phyloP scores from a whole-genome alignment of 2,797 vertebrate genomes.

The Phalloptychus januarius region DNA sequence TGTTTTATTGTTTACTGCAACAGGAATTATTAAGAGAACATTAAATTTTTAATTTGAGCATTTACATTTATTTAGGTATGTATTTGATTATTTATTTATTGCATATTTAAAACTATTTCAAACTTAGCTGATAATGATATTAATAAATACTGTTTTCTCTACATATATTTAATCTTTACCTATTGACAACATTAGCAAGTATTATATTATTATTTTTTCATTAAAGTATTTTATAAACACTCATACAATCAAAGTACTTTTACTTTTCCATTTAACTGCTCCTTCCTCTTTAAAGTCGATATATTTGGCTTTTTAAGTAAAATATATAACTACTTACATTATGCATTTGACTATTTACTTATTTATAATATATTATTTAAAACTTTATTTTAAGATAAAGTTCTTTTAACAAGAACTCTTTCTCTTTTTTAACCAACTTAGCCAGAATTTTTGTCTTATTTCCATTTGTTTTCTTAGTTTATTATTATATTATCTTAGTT shows the following conservation, averaged over 20 bases:
- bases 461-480: not conserved
- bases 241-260: not conserved
- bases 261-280: too few species aligned
- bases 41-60: not conserved
- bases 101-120: not conserved
- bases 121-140: not conserved
- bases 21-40: too few species aligned
- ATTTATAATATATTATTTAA: not conserved
- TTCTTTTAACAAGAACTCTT: not conserved
- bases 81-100: not conserved
- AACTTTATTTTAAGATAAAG: not conserved
- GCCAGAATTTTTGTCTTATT: not conserved
- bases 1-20: too few species aligned
- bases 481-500: not conserved
- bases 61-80: not conserved
- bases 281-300: too few species aligned
- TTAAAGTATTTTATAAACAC: not conserved
- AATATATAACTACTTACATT: too few species aligned
- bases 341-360: too few species aligned
- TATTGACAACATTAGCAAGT: not conserved
- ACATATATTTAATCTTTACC: not conserved
- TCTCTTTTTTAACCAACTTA: not conserved
- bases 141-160: not conserved
- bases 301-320: too few species aligned
- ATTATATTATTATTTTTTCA: not conserved